Evolutionary conservation across 2,113 vertebrate species (phyloP), one percentile per base, ranked within the genome.

Genomic region (Rhinichthys klamathensis): DNA sequence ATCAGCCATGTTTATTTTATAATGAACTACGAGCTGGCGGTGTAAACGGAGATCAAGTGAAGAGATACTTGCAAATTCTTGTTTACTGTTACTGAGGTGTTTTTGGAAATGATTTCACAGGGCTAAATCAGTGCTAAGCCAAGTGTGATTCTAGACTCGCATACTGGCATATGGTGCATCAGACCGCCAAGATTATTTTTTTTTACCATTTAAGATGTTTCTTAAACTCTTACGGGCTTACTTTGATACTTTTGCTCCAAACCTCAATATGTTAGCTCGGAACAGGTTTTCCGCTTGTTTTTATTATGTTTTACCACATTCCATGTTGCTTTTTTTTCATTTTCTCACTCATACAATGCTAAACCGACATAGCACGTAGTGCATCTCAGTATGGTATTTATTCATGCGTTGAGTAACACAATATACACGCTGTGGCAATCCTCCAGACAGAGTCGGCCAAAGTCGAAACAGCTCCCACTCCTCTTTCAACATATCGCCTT

Each of bases 81-180:
- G 80, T 81, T 81, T 81, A 67, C 80, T 81, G 80, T 81, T 69
- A 69, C 61, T 51, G 80, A 81, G 80, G 80, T 81, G 80, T 81
- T 81, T 81, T 81, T 81, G 80, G 80, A 81, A 81, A 67, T 81
- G 61, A 81, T 81, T 80, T 81, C 80, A 69, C 80, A 69, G 61
- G 80, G 80, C 80, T 81, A 81, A 81, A 69, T 81, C 80, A 81
- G 63, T 54, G 61, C 80, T 81, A 69, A 81, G 80, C 80, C 80
- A 69, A 81, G 80, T 81, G 80, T 67, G 80, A 81, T 81, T 81
- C 30, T 63, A 81, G 80, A 67, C 80, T 81, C 61, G 7, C 60
- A 67, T 49, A 69, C 27, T 32, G 18, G 60, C 80, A 81, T 81
- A 81, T 81, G 80, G 61, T 32, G 61, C 44, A 81, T 81, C 44